Evolutionary conservation across 2,888 invertebrate species (phyloP), one percentile per base, ranked within the genome.

Genomic region (Folsomia manolachei): DNA sequence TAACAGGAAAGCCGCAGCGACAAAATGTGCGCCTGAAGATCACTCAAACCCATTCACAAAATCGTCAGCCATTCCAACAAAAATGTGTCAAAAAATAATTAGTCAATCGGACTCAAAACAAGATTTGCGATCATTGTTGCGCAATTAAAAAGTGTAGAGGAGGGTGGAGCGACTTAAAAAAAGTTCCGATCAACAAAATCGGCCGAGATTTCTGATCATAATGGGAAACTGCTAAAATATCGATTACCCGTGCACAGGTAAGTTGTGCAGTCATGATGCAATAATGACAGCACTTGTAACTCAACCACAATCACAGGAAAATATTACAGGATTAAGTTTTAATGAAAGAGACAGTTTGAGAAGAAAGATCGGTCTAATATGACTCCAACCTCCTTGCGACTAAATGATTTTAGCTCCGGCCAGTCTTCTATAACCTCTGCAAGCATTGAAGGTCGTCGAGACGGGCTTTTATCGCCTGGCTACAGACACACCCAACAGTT

Each of bases 401-500:
- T 88, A 88, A 90, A 89, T 87, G 89, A 90, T 86, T 91, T 91
- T 84, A 93, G 90, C 85, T 90, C 90, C 84, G 95, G 95, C 95
- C 95, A 96, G 88, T 95, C 95, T 84, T 95, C 95, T 86, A 96
- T 95, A 88, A 95, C 88, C 88, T 96, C 95, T 83, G 94, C 94
- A 52, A 74, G 64, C 86, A 95, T 88, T 84, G 94, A 94, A 84
- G 90, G 91, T 88, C 93, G 89, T 89, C 94, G 90, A 18, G 76
- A 76, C 85, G 81, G 87, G 84, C 84, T 81, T 83, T 82, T 81
- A 70, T 81, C 81, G 81, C 83, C 85, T 84, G 84, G 81, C 81
- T 82, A 82, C 79, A 81, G 78, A 80, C 75, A 77, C 74, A 75
- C 71, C 62, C 69, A 63, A 68, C 73, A 77, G 63, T 60, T 71